These are phyloP conservation scores for Nycteola revayana DNA, from an alignment of 2,888 invertebrate species.

Conservation along the genomic window DNA sequence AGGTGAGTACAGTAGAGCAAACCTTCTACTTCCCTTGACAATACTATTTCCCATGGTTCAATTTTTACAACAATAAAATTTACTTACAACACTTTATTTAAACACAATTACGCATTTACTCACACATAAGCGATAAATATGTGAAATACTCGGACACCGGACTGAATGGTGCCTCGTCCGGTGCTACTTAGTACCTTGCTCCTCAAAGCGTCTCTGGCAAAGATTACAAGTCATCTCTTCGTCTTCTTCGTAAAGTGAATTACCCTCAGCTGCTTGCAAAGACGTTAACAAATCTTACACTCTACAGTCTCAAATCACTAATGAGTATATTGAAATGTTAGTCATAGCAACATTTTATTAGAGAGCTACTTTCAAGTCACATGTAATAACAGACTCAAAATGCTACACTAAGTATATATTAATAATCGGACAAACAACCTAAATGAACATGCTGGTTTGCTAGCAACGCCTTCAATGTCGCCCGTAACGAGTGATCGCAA, in stretches of 20 bases:
- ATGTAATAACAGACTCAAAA: constrained; percentile 16
- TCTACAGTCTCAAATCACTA: constrained; percentile 48
- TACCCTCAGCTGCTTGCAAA: constrained; percentile 85
- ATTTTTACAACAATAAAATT: constrained; percentile 35
- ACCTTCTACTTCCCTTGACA: constrained; percentile 44
- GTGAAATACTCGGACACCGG: constrained; percentile 70
- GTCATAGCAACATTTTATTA: constrained; percentile 27
- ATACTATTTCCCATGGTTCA: constrained; percentile 41
- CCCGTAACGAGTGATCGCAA: constrained; percentile 27
- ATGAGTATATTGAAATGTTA: constrained; percentile 33
- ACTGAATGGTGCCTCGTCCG: constrained; percentile 59
- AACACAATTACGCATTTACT: constrained; percentile 81
- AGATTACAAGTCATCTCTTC: constrained; percentile 87
- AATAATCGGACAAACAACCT: constrained; percentile 30
- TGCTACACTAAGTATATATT: constrained; percentile 16
- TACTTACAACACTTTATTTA: constrained; percentile 45
- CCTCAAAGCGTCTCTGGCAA: constrained; percentile 90
- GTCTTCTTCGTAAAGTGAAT: constrained; percentile 83
- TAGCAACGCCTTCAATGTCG: constrained; percentile 25
- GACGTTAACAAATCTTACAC: constrained; percentile 80
- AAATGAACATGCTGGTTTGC: constrained; percentile 37
- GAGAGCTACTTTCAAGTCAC: constrained; percentile 28
- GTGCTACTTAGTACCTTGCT: constrained; percentile 85
- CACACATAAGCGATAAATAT: constrained; percentile 78
- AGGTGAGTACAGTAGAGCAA: constrained; percentile 36